Conservation (phyloP, 2,888 invertebrate species). For the Heteromyza rotundicornis region DNA sequence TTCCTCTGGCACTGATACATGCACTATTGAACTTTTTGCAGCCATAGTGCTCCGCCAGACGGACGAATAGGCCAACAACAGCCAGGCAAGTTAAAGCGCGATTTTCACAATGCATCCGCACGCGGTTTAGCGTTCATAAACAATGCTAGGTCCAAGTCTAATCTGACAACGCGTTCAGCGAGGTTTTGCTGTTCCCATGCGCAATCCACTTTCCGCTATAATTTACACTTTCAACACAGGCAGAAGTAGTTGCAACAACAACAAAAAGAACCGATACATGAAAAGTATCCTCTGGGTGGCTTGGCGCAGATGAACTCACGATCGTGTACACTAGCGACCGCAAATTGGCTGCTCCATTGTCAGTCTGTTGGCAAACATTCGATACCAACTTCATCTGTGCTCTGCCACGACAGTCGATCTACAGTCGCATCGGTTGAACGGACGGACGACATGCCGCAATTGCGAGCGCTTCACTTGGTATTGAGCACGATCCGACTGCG, state of each 20-base stretch:
- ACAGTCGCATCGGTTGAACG: not conserved
- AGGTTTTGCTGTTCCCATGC: not conserved
- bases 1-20: slow-evolving; percentile 16
- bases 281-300: slow-evolving; percentile 19
- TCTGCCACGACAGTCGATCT: not conserved
- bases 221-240: slow-evolving; percentile 25
- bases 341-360: no score
- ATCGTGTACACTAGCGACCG: not conserved
- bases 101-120: not conserved
- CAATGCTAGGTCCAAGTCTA: not conserved
- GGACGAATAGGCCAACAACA: not conserved
- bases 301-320: not conserved
- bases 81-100: not conserved
- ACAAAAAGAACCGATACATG: not conserved
- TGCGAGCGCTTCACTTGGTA: not conserved
- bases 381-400: slow-evolving; percentile 1
- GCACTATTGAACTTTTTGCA: slow-evolving; percentile 23
- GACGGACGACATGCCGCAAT: not conserved
- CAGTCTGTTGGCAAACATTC: not conserved
- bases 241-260: not conserved
- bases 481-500: not conserved
- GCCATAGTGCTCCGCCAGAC: not conserved
- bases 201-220: slow-evolving; percentile 7
- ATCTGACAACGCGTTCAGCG: slow-evolving; percentile 12
- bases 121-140: slow-evolving; percentile 6